Base-by-base conservation (phyloP, 2,113 vertebrate species). In the Arenaria interpres region DNA sequence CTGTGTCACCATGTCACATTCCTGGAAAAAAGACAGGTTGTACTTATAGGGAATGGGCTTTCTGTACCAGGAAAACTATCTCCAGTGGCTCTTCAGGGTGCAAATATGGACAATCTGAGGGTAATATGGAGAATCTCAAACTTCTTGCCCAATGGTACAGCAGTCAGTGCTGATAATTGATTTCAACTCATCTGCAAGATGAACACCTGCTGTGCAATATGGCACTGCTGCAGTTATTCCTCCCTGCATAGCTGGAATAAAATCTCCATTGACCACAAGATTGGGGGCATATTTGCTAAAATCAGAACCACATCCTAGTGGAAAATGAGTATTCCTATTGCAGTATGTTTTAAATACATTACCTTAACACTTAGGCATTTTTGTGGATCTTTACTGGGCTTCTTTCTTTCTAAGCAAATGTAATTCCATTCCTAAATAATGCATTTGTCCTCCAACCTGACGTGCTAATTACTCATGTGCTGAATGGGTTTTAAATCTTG, bases 361-460 rank as follows among this genome's bases (percentile, higher is more conserved):
- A 39, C 85, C 91, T 57, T 86, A 85, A 81, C 63, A 54, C 69
- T 90, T 67, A 14, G 0, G 46, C 23, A 3, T 82, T 96, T 87
- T 33, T 74, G 64, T 92, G 64, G 88, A 27, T 87, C 95, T 95
- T 95, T 94, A 96, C 95, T 78, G 72, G 74, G 84, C 50, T 87
- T 19, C 77, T 92, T 90, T 80, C 72, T 90, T 94, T 88, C 77
- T 69, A 74, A 92, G 62, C 75, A 86, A 96, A 96, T 84, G 79
- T 63, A 80, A 90, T 96, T 93, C 92, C 77, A 4, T 82, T 88
- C 77, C 92, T 97, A 97, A 97, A 96, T 96, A 96, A 97, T 94
- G 77, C 85, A 92, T 66, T n/a, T 81, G 73, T 90, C 91, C 79
- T 89, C 86, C 88, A 92, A 91, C 91, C 92, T 51, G 80, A 71